Percentiles rank a stretch among this genome's conserved stretches.
Evolutionary conservation across 2,113 vertebrate species (phyloP).

Genomic region (Grammomys dolichurus): DNA sequence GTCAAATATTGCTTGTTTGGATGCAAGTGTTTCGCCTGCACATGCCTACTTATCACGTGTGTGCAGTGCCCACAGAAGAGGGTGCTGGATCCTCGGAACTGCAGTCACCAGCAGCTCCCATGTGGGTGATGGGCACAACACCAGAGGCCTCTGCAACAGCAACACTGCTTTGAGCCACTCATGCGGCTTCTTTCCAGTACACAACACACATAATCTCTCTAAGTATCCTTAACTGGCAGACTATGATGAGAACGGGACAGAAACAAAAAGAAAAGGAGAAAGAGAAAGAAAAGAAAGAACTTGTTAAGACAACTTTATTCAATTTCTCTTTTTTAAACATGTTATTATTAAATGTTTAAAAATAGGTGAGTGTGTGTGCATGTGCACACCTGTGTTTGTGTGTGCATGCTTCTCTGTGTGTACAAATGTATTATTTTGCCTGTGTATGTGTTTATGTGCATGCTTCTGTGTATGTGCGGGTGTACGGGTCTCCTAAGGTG

Average conservation of each 20-base stretch:
- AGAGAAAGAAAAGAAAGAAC: neutral
- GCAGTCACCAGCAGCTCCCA: neutral
- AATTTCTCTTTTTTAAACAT: constrained; percentile 17
- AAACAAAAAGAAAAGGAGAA: neutral
- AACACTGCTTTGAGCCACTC: neutral
- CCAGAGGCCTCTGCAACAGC: neutral
- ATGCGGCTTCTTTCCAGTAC: neutral
- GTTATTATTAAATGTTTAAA: neutral
- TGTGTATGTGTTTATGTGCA: neutral
- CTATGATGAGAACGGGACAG: neutral
- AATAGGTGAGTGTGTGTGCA: neutral
- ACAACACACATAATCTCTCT: neutral
- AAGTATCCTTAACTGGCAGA: neutral
- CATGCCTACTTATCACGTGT: too few relatives aligned
- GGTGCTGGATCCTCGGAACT: neutral
- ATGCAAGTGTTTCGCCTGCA: neutral
- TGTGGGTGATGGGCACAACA: neutral
- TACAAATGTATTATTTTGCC: neutral
- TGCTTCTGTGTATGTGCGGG: neutral
- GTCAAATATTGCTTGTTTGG: neutral
- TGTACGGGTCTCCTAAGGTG: neutral
- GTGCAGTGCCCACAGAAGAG: neutral
- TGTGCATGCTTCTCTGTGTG: neutral
- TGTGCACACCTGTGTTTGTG: neutral
- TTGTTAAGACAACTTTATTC: neutral